Conservation (phyloP, 2,113 vertebrate genomes). For the Gobius niger region DNA sequence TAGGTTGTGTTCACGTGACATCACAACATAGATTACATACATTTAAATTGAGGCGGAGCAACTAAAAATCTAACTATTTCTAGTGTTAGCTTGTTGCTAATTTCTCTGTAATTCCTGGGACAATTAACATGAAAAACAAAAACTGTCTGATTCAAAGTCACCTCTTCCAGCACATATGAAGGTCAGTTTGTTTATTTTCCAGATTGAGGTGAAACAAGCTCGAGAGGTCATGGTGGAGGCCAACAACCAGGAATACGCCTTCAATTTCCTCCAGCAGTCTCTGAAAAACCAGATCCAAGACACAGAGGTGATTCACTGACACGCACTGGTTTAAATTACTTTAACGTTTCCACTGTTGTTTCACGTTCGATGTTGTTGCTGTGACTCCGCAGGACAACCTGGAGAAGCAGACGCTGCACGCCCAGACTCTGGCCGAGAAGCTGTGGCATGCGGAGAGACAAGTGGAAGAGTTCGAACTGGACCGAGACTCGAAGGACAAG, state of each 20-base stretch:
- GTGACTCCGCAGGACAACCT: constrained; percentile 68
- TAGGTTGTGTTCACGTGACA: too few relatives aligned
- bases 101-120: too few relatives aligned
- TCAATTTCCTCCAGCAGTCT: constrained; percentile 77
- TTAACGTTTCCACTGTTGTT: not conserved
- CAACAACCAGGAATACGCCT: constrained; percentile 80
- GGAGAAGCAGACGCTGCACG: constrained; percentile 72
- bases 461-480: constrained; percentile 70
- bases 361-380: constrained; percentile 13
- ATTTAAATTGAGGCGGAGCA: too few relatives aligned
- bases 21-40: too few relatives aligned
- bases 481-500: constrained; percentile 65
- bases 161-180: too few relatives aligned
- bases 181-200: not conserved
- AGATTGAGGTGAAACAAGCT: constrained; percentile 76
- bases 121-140: too few relatives aligned
- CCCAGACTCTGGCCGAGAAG: constrained; percentile 71
- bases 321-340: not conserved
- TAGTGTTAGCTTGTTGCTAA: too few relatives aligned
- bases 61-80: too few relatives aligned
- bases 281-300: constrained; percentile 78
- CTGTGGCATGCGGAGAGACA: constrained; percentile 75
- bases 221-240: constrained; percentile 78
- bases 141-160: too few relatives aligned
- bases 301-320: constrained; percentile 63